A percentile compares a stretch with the other conserved stretches of the same genome.
Evolutionary conservation across 2,888 invertebrate species (phyloP).

Genomic region (Apamea crenata): DNA sequence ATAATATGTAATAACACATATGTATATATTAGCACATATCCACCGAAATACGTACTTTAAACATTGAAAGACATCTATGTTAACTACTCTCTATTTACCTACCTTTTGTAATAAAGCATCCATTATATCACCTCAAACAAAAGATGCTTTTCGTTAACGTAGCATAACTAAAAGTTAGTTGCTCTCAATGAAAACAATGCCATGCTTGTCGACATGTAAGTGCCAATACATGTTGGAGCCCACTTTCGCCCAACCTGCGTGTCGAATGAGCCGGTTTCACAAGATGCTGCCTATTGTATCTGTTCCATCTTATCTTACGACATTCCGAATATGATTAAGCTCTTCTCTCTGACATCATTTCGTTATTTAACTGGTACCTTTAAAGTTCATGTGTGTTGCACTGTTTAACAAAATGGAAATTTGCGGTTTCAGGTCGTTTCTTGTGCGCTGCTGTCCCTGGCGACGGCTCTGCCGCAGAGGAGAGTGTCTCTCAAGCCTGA

Average conservation of each 20-base stretch:
- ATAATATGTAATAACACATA: constrained; percentile 38
- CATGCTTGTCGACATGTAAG: constrained; percentile 78
- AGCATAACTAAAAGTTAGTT: constrained; percentile 76
- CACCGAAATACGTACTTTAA: constrained; percentile 53
- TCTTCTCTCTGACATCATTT: constrained; percentile 85
- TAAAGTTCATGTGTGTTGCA: constrained; percentile 45
- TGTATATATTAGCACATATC: constrained; percentile 41
- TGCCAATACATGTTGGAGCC: constrained; percentile 80
- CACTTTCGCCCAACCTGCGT: constrained; percentile 89
- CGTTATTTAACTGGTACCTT: constrained; percentile 69
- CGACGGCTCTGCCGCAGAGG: constrained; percentile 86
- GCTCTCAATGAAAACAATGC: constrained; percentile 84
- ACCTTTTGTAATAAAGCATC: constrained; percentile 54
- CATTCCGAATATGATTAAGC: constrained; percentile 88
- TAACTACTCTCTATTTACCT: constrained; percentile 39
- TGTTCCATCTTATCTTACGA: constrained; percentile 87
- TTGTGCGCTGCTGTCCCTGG: constrained; percentile 81
- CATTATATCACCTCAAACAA: constrained; percentile 60
- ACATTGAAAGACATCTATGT: constrained; percentile 38
- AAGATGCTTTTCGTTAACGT: constrained; percentile 72
- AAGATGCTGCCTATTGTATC: constrained; percentile 87
- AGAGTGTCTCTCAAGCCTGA: constrained; percentile 82
- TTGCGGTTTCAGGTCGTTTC: constrained; percentile 81
- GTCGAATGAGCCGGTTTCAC: constrained; percentile 85
- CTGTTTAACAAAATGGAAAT: constrained; percentile 34